phyloP scores from a whole-genome alignment of 1,140 invertebrate genomes.

The Micrasema longulum region DNA sequence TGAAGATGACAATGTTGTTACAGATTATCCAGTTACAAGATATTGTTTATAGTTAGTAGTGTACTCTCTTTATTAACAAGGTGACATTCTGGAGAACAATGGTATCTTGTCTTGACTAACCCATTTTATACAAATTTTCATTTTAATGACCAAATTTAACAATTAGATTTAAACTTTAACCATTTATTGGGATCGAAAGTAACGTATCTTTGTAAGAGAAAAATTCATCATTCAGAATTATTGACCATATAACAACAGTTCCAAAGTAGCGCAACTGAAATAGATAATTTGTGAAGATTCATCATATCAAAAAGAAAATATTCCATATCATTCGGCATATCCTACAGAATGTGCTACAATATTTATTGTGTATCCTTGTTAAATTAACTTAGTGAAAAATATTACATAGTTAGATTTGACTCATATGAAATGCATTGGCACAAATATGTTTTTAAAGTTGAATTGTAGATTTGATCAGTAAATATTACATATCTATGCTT shows the following conservation, averaged over 20 bases:
- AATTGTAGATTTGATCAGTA: slow-evolving; percentile 38
- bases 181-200: no score
- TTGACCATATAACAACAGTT: not conserved
- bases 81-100: slow-evolving; percentile 38
- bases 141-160: slow-evolving; percentile 41
- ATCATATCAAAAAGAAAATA: slow-evolving; percentile 35
- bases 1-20: slow-evolving; percentile 48
- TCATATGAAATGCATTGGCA: slow-evolving; percentile 33
- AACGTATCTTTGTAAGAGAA: no score
- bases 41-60: slow-evolving; percentile 43
- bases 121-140: slow-evolving; percentile 50
- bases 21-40: slow-evolving; percentile 28
- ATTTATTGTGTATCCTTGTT: slow-evolving; percentile 27
- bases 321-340: slow-evolving; percentile 43
- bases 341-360: slow-evolving; percentile 34
- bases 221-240: no score
- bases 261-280: slow-evolving; percentile 8
- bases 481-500: slow-evolving; percentile 44
- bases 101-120: slow-evolving; percentile 52
- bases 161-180: slow-evolving; percentile 12
- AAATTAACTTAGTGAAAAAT: slow-evolving; percentile 36
- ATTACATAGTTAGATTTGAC: slow-evolving; percentile 13
- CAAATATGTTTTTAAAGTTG: slow-evolving; percentile 41
- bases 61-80: slow-evolving; percentile 49
- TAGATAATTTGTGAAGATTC: not conserved